Base-by-base conservation (phyloP, 2,888 invertebrate genomes). In the Eupeodes latifasciatus region DNA sequence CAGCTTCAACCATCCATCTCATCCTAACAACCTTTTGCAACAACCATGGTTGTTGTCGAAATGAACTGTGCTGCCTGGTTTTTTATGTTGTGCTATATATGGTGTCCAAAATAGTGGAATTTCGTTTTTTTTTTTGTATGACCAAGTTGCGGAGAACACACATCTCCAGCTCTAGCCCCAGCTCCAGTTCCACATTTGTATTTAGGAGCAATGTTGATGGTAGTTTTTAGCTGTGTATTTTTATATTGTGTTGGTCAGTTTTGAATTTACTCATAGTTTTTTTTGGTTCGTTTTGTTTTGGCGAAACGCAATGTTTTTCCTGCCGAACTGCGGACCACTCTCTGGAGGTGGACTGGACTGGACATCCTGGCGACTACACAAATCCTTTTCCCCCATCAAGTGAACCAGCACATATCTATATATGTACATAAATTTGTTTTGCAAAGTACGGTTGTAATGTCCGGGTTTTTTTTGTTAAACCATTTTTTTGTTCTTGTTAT, bases 291-390 rank as follows among this genome's bases (percentile, higher is more conserved):
- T 64, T 57, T 53, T 75, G 44, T 77, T 79, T 74, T 85, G 79
- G 64, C 12, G 40, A 69, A 82, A 79, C 78, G 79, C 86, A 66
- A 80, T 80, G 83, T 83, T 87, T 27, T 83, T 87, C 64, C 82
- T 75, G 83, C 51, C 59, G 49, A 51, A 51, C 10, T 67, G 36
- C 40, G 12, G 16, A 67, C 67, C 51, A 59, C 59, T 72, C 51
- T 67, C 44, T 57, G 27, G 9, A 27, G 34, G 80, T 87, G 87
- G 84, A 84, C 87, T n/a, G 9, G n/a, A n/a, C 84, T 87, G 87
- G 87, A 84, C 87, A 87, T 87, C 72, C 72, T 87, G 87, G 87
- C 87, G 87, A 87, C 87, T 87, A 87, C 80, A 87, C 77, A 87
- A 84, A 87, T 87, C 80, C 84, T 83, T 77, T 40, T 16, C 71